Percentiles rank a stretch among this genome's conserved stretches.
phyloP scores from a whole-genome alignment of 2,797 vertebrate species.

The Scolopax bukidnonensis region DNA sequence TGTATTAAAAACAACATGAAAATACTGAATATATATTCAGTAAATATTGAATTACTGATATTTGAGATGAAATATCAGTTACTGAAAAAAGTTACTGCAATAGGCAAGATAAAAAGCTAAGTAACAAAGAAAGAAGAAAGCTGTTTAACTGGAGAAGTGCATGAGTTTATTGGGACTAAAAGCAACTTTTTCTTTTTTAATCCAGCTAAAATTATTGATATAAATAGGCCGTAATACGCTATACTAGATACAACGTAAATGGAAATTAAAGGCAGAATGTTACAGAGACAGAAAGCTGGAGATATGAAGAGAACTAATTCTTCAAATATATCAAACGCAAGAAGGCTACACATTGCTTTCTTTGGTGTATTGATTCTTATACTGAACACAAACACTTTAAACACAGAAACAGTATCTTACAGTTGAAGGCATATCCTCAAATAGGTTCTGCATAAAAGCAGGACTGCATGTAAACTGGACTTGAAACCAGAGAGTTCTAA shows the following conservation, averaged over 20 bases:
- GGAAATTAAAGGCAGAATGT: constrained; percentile 34
- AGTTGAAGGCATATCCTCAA: constrained; percentile 38
- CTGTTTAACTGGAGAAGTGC: constrained; percentile 57
- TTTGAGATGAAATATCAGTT: not conserved
- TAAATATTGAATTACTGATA: not conserved
- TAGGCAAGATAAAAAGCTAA: not conserved
- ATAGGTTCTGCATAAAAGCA: constrained; percentile 49
- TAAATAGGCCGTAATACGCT: constrained; percentile 60
- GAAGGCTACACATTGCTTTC: constrained; percentile 45
- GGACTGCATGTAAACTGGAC: constrained; percentile 58
- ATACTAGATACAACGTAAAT: constrained; percentile 36
- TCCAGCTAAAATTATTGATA: constrained; percentile 58
- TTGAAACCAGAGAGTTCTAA: constrained; percentile 36
- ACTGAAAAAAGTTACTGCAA: too few species aligned
- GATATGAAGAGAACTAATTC: constrained; percentile 20
- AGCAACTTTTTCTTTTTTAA: constrained; percentile 35
- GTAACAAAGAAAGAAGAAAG: not conserved
- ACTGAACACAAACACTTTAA: constrained; percentile 23
- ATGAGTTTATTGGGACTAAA: constrained; percentile 60
- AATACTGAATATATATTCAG: not conserved
- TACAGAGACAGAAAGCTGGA: constrained; percentile 39
- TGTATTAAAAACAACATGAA: not conserved
- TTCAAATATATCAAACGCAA: constrained; percentile 66
- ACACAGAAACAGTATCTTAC: constrained; percentile 62
- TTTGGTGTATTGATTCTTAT: constrained; percentile 45